Base-by-base conservation (phyloP, 2,797 vertebrate species). In the Pitangus sulphuratus region DNA sequence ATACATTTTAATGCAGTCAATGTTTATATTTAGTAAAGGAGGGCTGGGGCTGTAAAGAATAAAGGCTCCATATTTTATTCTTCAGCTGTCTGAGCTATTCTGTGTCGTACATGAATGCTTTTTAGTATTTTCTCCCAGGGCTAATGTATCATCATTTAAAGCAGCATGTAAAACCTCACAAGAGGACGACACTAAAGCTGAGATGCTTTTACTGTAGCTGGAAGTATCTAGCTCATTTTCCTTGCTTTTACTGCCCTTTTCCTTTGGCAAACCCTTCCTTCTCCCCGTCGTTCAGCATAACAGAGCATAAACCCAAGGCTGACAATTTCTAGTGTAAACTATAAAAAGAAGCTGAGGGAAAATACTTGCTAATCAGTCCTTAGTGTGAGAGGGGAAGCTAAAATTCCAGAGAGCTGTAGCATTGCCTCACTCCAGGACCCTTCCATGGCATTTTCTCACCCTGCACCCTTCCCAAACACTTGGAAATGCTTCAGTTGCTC, bases 111-210 rank as follows among this genome's bases (percentile, higher is more conserved):
- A 94, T 72, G 95, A 90, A 91, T 8, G 62, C 77, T 18, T 96
- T 97, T 97, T 92, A 93, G 87, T 86, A 66, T 97, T 98, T 97
- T 95, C 96, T 98, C 97, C 96, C 70, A 94, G 97, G 97, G 97
- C 97, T 97, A 96, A 98, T 97, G 94, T 87, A 94, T 98, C 96
- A 94, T 97, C 95, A 97, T 97, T 97, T 96, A 88, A 96, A 93
- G 91, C 94, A 95, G 95, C 94, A 57, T 81, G 95, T 95, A 97
- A 97, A 98, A 97, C 88, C 94, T 97, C 97, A 95, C 92, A 87
- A 97, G 97, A 98, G 96, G 97, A 97, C 92, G 95, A 94, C 93
- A 80, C 89, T 97, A 91, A 91, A 96, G 92, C 62, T 85, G 95
- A 80, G 85, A 90, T 96, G 82, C 92, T 97, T 97, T 97, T 96